phyloP scores from a whole-genome alignment of 2,888 invertebrate species.

The Eugnorisma glareosa region DNA sequence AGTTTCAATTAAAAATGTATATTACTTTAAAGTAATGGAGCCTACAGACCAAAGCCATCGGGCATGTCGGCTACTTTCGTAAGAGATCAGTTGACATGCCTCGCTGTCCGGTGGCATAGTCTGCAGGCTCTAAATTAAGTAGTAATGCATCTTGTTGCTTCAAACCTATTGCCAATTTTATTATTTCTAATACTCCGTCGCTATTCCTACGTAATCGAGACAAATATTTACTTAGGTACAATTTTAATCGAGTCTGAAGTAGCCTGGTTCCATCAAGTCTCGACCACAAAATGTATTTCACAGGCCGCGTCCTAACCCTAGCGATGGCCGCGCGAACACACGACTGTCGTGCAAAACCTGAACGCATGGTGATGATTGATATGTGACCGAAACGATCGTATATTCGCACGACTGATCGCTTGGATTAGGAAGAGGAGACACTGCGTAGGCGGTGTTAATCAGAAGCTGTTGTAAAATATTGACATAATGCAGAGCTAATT shows the following conservation, averaged over 20 bases:
- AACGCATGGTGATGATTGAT: neutral
- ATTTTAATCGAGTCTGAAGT: neutral
- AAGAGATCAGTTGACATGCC: neutral
- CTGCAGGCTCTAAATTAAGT: neutral
- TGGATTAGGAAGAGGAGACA: neutral
- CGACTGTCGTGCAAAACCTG: neutral
- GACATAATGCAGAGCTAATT: conserved; percentile 2
- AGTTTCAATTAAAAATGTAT: neutral
- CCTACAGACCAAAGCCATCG: neutral
- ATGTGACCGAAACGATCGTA: neutral
- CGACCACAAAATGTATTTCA: neutral
- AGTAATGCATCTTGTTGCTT: neutral
- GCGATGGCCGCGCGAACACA: neutral
- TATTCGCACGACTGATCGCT: neutral
- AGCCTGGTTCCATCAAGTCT: neutral
- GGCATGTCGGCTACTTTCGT: neutral
- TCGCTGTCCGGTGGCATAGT: no score
- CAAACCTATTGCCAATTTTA: neutral
- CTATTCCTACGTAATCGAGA: neutral
- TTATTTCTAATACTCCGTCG: neutral
- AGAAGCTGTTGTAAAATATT: conserved; percentile 26
- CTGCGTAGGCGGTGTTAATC: neutral
- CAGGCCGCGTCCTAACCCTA: neutral
- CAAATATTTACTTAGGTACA: neutral
- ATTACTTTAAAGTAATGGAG: neutral